phyloP scores from a whole-genome alignment of 2,888 invertebrate species.

The Gasteruption jaculator region DNA sequence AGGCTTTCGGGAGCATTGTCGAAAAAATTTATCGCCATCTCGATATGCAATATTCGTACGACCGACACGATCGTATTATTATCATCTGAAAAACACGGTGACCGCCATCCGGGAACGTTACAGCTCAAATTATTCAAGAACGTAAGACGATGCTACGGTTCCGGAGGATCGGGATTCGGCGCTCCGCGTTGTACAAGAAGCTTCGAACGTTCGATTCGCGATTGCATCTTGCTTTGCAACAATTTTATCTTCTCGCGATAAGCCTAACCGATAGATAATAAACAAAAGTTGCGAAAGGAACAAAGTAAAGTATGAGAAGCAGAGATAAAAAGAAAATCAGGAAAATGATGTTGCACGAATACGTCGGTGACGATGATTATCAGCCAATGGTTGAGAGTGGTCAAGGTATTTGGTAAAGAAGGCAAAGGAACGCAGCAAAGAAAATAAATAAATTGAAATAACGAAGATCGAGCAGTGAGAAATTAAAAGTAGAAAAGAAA shows the following conservation, averaged over 20 bases:
- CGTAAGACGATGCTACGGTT: constrained; percentile 64
- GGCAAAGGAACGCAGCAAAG: constrained; percentile 40
- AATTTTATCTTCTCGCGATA: constrained; percentile 81
- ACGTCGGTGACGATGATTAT: constrained; percentile 19
- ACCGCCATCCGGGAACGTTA: too few species aligned
- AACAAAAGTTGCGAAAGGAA: constrained; percentile 14
- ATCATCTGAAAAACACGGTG: too few species aligned
- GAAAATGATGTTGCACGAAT: constrained; percentile 9
- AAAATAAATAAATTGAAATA: constrained; percentile 46
- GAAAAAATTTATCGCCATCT: too few species aligned
- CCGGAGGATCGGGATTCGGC: constrained; percentile 75
- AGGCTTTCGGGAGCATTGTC: too few species aligned
- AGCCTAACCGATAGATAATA: constrained; percentile 56
- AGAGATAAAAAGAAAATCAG: constrained; percentile 9
- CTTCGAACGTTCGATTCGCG: constrained; percentile 85
- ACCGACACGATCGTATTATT: too few species aligned
- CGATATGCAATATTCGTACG: too few species aligned
- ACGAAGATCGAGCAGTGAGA: constrained; percentile 32
- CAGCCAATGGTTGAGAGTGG: constrained; percentile 5
- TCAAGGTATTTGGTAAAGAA: constrained; percentile 21
- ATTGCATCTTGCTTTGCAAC: constrained; percentile 82
- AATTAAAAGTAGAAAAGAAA: constrained; percentile 29
- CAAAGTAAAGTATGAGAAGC: constrained; percentile 16
- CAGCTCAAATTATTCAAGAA: too few species aligned
- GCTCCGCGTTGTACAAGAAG: constrained; percentile 81